Evolutionary conservation across 2,888 invertebrate species (phyloP).

Genomic region (Andrena fulva): DNA sequence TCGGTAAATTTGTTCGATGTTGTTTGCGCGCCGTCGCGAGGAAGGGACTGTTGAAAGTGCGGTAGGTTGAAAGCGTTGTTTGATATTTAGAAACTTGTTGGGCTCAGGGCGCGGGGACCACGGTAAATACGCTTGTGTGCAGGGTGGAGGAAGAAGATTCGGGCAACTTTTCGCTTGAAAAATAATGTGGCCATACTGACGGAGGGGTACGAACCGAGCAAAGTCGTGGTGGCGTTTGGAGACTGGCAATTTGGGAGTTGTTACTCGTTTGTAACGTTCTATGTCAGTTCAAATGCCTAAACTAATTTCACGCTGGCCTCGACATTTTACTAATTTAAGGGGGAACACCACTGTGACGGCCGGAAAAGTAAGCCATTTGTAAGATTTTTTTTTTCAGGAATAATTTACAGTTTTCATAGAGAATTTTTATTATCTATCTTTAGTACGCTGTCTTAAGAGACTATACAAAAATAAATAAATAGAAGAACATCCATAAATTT

Average conservation of each 20-base stretch:
- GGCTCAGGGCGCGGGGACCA: constrained; percentile 13
- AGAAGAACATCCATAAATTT: too few relatives aligned
- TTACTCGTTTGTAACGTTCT: neutral
- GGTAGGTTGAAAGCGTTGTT: constrained; percentile 50
- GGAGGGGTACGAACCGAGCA: neutral
- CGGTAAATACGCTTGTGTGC: constrained; percentile 36
- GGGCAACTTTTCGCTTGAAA: neutral
- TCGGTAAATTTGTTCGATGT: constrained; percentile 56
- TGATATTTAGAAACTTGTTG: constrained; percentile 52
- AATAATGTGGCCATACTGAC: neutral
- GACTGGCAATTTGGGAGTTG: neutral
- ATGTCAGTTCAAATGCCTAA: neutral
- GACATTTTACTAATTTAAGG: neutral
- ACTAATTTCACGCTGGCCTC: neutral
- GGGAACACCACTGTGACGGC: too few relatives aligned
- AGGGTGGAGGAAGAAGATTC: neutral
- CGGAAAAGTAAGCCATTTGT: too few relatives aligned
- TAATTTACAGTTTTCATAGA: too few relatives aligned
- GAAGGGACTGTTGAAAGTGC: constrained; percentile 41
- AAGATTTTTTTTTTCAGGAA: too few relatives aligned
- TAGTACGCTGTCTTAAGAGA: too few relatives aligned
- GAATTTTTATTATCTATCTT: too few relatives aligned
- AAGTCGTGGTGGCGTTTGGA: neutral
- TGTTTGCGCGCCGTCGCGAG: constrained; percentile 45
- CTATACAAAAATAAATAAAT: too few relatives aligned